Conservation (phyloP, 2,113 vertebrate species). For the Falcunculus frontatus region DNA sequence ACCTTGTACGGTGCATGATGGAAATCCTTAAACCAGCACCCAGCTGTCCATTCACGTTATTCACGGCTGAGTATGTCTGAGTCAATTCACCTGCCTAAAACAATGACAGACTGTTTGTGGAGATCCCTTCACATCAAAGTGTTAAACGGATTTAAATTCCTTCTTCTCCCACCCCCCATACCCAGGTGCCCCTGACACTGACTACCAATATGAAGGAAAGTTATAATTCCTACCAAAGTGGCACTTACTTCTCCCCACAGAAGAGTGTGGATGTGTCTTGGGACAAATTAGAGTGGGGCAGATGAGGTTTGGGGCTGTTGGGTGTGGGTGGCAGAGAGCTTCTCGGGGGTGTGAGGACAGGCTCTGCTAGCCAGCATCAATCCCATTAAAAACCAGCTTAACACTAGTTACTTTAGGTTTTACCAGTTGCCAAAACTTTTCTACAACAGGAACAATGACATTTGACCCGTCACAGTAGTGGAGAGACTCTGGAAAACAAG, state of each 20-base stretch:
- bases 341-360: accelerated
- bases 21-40: not conserved
- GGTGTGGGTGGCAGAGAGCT: not conserved
- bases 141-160: not conserved
- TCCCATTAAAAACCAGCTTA: not conserved
- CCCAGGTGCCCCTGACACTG: not conserved
- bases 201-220: not conserved
- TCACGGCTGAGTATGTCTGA: not conserved
- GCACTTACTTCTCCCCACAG: not conserved
- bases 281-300: not conserved
- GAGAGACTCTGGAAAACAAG: not conserved
- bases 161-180: not conserved
- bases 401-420: not conserved
- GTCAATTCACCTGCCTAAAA: not conserved
- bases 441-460: not conserved
- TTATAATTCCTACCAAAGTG: not conserved
- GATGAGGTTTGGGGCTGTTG: not conserved
- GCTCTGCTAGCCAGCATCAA: not conserved
- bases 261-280: not conserved
- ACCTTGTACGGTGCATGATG: accelerated
- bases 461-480: not conserved
- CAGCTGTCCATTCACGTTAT: not conserved
- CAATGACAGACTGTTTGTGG: not conserved
- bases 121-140: not conserved
- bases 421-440: not conserved